Evolutionary conservation across 2,113 vertebrate genomes (phyloP).

Genomic region (Macaca mulatta): DNA sequence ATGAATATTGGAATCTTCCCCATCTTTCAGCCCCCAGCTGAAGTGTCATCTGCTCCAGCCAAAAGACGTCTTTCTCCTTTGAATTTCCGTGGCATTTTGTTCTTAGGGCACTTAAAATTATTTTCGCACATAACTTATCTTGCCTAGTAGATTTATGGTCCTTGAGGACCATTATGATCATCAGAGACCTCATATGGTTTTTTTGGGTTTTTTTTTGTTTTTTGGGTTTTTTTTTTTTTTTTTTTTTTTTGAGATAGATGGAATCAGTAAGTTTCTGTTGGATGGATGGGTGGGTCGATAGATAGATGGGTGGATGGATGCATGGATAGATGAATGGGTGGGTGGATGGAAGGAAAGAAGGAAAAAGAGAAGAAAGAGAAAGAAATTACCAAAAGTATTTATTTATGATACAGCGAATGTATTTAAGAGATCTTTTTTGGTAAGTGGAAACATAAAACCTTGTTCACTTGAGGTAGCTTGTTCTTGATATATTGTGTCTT

Average conservation of each 20-base stretch:
- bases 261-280: background rate
- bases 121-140: background rate
- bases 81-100: background rate
- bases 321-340: background rate
- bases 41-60: background rate
- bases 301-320: background rate
- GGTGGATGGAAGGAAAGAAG: background rate
- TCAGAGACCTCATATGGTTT: background rate
- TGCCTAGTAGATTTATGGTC: background rate
- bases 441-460: background rate
- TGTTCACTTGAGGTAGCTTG: background rate
- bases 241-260: background rate
- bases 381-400: background rate
- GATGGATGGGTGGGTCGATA: background rate
- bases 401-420: background rate
- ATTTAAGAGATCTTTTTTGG: constrained; percentile 1
- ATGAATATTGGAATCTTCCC: background rate
- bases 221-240: no score
- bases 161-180: background rate
- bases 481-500: background rate
- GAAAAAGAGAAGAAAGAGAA: background rate
- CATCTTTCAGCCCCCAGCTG: background rate
- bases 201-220: background rate
- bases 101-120: background rate
- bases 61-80: background rate